A percentile compares a stretch with the other conserved stretches of the same genome.
Conservation (phyloP, 2,797 vertebrate species). For the Sylvilagus floridanus region DNA sequence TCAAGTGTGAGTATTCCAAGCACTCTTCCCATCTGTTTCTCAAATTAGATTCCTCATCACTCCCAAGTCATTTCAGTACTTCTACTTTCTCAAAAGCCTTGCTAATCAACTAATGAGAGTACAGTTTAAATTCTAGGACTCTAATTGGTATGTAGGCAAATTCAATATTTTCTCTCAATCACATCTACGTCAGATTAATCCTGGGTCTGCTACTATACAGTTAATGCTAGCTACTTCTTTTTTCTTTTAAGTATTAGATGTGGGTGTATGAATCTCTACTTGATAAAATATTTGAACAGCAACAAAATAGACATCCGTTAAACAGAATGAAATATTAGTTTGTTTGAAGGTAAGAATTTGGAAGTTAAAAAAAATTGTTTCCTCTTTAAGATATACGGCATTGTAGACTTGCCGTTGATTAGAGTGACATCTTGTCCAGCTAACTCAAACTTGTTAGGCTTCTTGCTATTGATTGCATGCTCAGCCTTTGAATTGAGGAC, state of each 20-base stretch:
- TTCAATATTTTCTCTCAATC: neutral
- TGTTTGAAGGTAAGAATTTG: constrained; percentile 39
- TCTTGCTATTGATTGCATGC: neutral
- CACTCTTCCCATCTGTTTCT: neutral
- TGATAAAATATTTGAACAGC: neutral
- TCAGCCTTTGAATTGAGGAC: constrained; percentile 31
- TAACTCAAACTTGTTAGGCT: neutral
- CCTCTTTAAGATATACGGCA: neutral
- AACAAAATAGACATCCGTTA: constrained; percentile 16
- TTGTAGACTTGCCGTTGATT: neutral
- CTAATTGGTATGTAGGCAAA: neutral
- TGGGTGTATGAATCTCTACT: neutral
- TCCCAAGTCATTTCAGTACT: neutral
- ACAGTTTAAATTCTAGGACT: constrained; percentile 51
- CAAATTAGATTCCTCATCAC: neutral
- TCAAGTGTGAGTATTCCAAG: constrained; percentile 3
- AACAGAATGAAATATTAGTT: neutral
- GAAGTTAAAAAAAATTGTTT: neutral
- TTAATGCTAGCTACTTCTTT: neutral
- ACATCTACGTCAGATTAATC: constrained; percentile 10
- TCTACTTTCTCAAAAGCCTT: neutral
- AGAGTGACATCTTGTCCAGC: neutral
- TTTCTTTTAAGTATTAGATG: constrained; percentile 10
- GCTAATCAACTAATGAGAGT: neutral
- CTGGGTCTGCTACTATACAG: neutral